Conservation (phyloP, 92 coral and sea anemone species). For the Blastomussa wellsi region DNA sequence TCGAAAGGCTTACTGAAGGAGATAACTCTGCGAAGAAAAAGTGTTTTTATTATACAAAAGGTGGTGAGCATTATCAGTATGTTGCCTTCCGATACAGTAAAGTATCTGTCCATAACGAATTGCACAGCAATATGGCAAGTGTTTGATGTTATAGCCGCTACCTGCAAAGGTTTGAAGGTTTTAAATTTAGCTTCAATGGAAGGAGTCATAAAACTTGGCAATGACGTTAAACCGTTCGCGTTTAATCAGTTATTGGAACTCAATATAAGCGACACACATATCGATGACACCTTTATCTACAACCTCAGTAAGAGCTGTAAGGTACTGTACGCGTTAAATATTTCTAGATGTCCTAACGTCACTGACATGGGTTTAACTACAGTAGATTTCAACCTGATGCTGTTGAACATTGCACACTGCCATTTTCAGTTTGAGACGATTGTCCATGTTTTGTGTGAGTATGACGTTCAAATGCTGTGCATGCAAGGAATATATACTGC, state of each 20-base stretch:
- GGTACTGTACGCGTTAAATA: not conserved
- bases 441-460: not conserved
- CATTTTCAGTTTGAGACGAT: not conserved
- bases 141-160: not conserved
- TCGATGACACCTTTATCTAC: not conserved
- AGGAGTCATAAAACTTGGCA: not conserved
- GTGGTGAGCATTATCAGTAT: not conserved
- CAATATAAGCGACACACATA: not conserved
- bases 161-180: not conserved
- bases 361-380: not conserved
- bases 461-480: conserved; percentile 6
- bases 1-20: not conserved
- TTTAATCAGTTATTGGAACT: conserved; percentile 11
- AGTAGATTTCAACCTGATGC: not conserved
- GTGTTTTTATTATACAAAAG: not conserved
- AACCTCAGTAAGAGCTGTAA: not conserved
- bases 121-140: not conserved
- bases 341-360: not conserved
- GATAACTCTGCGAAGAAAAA: not conserved
- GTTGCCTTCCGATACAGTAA: not conserved
- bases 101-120: not conserved
- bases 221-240: not conserved
- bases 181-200: not conserved
- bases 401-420: conserved; percentile 1
- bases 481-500: not conserved